Conservation (phyloP, 1,140 invertebrate genomes). For the Muscidifurax raptorellus region DNA sequence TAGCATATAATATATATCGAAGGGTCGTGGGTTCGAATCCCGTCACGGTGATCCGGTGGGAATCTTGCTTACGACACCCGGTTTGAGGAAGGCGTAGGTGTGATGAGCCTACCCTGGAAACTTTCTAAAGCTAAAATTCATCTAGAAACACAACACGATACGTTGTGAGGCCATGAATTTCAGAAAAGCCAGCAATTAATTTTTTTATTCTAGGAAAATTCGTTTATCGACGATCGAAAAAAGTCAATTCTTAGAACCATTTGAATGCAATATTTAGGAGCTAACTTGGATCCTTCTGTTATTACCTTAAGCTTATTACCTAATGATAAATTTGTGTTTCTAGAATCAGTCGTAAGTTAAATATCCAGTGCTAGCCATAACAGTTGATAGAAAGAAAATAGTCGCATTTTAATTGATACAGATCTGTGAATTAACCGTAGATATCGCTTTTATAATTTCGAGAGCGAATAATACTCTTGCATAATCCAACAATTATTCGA, state of each 20-base stretch:
- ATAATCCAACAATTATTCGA: not conserved
- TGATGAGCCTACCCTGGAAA: too few relatives aligned
- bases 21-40: too few relatives aligned
- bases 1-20: too few relatives aligned
- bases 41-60: too few relatives aligned
- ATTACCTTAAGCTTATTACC: not conserved
- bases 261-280: not conserved
- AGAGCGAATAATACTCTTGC: not conserved
- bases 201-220: constrained; percentile 2
- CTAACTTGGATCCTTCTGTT: not conserved
- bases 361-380: constrained; percentile 20
- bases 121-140: too few relatives aligned
- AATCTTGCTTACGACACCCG: too few relatives aligned
- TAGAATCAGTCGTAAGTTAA: constrained; percentile 8
- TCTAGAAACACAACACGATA: too few relatives aligned
- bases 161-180: too few relatives aligned
- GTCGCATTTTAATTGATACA: not conserved
- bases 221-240: not conserved
- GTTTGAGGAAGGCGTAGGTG: too few relatives aligned
- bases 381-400: not conserved
- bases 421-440: not conserved
- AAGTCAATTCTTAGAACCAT: not conserved
- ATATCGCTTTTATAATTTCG: not conserved
- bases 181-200: too few relatives aligned
- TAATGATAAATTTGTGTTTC: constrained; percentile 16